Conservation (phyloP, 2,797 vertebrate genomes). For the Cuniculus paca region DNA sequence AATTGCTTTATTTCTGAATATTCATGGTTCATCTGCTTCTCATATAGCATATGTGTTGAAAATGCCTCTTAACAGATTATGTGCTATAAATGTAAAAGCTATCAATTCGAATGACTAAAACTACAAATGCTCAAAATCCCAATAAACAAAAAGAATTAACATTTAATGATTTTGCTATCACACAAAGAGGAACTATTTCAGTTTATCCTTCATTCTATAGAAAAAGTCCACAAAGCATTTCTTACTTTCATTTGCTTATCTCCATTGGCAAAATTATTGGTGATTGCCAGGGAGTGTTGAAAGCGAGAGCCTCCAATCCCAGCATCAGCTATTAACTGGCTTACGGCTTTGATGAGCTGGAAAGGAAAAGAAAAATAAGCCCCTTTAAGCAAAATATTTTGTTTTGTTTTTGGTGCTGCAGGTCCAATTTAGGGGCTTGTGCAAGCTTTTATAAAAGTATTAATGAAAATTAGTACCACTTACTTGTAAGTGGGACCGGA, state of each 20-base stretch:
- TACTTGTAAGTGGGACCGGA: conserved; percentile 98
- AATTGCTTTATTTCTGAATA: not conserved
- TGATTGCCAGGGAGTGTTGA: conserved; percentile 98
- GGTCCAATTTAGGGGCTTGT: not conserved
- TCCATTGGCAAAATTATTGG: conserved; percentile 99
- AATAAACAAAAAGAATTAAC: not conserved
- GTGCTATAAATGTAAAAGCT: not conserved
- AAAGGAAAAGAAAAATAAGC: conserved; percentile 63
- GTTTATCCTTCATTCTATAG: conserved; percentile 36
- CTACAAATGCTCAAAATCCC: not conserved
- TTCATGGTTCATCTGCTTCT: not conserved
- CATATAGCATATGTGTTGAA: not conserved
- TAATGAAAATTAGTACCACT: conserved; percentile 65
- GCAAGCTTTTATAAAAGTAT: not conserved
- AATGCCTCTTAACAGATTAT: not conserved
- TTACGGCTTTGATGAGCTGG: conserved; percentile 98
- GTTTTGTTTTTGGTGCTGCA: not conserved
- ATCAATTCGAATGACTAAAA: not conserved
- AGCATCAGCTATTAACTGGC: conserved; percentile 97
- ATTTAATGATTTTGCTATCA: not conserved
- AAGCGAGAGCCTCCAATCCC: conserved; percentile 98
- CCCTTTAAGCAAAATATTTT: not conserved
- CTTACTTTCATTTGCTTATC: conserved; percentile 98
- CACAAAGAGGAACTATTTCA: not conserved
- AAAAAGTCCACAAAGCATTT: conserved; percentile 60